These are phyloP conservation scores for Conus canariensis DNA, from an alignment of 2,888 invertebrate species.

Conservation along the genomic window DNA sequence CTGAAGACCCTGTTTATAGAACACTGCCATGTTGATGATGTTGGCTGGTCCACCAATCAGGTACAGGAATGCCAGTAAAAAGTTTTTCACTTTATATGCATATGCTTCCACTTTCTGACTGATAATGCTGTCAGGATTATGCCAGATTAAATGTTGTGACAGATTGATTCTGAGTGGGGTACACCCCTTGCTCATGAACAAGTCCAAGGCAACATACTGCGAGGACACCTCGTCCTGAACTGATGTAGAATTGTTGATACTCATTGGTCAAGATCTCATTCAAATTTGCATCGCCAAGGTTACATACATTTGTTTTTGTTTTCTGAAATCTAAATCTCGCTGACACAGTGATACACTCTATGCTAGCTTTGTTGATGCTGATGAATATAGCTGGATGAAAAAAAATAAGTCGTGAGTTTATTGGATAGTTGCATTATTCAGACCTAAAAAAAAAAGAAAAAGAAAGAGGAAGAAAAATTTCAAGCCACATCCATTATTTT, in stretches of 20 bases:
- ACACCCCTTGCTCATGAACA: background rate
- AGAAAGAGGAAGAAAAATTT: too few relatives aligned
- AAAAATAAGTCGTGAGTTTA: too few relatives aligned
- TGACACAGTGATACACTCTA: too few relatives aligned
- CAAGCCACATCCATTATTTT: too few relatives aligned
- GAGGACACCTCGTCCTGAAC: background rate
- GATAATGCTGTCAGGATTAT: background rate
- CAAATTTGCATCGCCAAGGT: too few relatives aligned
- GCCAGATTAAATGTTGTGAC: background rate
- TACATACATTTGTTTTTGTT: too few relatives aligned
- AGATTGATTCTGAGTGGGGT: background rate
- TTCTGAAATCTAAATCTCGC: too few relatives aligned
- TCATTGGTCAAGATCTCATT: too few relatives aligned
- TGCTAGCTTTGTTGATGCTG: too few relatives aligned
- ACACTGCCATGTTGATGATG: constrained; percentile 15
- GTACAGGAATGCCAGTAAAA: background rate
- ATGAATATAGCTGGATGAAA: too few relatives aligned
- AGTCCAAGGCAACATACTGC: background rate
- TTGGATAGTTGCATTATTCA: too few relatives aligned
- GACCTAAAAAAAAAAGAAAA: too few relatives aligned
- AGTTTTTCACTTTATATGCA: background rate
- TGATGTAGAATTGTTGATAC: background rate
- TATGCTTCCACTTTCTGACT: background rate
- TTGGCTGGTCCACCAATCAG: constrained; percentile 3
- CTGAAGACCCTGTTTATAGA: background rate